Evolutionary conservation across 2,797 vertebrate species (phyloP), one percentile per base, ranked within the genome.

Genomic region (Taeniopygia guttata): DNA sequence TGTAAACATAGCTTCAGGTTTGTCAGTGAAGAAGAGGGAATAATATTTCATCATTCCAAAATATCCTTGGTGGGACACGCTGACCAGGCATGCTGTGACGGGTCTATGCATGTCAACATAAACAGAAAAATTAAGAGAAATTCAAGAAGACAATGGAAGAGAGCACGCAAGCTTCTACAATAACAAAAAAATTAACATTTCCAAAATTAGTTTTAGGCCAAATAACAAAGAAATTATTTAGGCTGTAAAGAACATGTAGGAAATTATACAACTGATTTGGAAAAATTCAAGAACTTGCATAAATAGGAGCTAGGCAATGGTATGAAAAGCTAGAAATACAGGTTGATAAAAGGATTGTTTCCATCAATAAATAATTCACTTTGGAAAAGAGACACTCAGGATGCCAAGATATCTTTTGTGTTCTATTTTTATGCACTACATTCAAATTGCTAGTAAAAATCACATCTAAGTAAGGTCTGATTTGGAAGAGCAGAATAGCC

Each of bases 301-400:
- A 68, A 63, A 56, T 18, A 54, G 11, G 43, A 84, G 29, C 19
- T 49, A 80, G 34, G 17, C 9, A 73, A 16, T 67, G 16, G 49
- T 58, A 72, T 13, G 30, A 68, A 90, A 84, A 42, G 3, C 25
- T 62, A 63, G 55, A 75, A 36, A 62, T 45, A 27, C 15, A 63
- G 22, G 13, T 93, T 73, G 26, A 45, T 77, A 14, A 68, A 81
- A 76, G 42, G 54, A 58, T 58, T 82, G 14, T 70, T 91, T 91
- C 75, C 56, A 36, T 59, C 48, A 66, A n/a, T 56, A 27, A 89
- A 81, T 84, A 86, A 87, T 86, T 85, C 40, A 72, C 52, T 93
- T 91, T 11, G 13, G 66, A 91, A 48, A 70, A 74, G 32, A 87
- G 45, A 68, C 25, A 56, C 21, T 83, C 9, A 36, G 43, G 8